Evolutionary conservation across 2,888 invertebrate species (phyloP).

Genomic region (Barypeithes pellucidus): DNA sequence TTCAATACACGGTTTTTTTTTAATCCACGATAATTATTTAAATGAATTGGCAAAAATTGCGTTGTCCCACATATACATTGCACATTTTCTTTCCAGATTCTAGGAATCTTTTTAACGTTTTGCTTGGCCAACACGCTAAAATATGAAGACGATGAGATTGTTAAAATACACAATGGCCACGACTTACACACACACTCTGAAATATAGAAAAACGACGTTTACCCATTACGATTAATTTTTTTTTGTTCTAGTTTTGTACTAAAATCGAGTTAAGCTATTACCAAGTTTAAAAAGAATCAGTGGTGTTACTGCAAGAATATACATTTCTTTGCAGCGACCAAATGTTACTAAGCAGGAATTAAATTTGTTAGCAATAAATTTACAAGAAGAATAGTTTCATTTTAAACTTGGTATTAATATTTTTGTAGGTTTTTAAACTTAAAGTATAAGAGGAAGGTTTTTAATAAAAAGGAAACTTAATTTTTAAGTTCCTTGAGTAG

Average conservation of each 20-base stretch:
- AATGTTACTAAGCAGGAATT: too few species aligned
- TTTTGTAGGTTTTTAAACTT: slow-evolving; percentile 10
- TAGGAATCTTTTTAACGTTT: slow-evolving; percentile 89
- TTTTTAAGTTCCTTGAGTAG: slow-evolving; percentile 37
- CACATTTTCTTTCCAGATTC: slow-evolving; percentile 76
- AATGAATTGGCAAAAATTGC: neutral
- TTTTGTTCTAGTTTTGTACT: neutral
- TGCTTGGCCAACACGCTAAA: slow-evolving; percentile 88
- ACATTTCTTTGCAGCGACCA: too few species aligned
- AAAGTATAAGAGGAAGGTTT: slow-evolving; percentile 1
- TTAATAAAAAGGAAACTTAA: slow-evolving; percentile 29
- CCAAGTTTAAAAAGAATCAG: slow-evolving; percentile 27
- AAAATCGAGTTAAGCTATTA: slow-evolving; percentile 17
- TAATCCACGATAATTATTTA: neutral
- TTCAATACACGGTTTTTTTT: too few species aligned
- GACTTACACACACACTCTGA: slow-evolving; percentile 53
- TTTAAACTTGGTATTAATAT: slow-evolving; percentile 13
- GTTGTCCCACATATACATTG: slow-evolving; percentile 17
- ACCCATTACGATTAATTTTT: slow-evolving; percentile 34
- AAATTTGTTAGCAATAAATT: neutral
- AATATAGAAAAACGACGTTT: slow-evolving; percentile 46
- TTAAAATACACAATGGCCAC: slow-evolving; percentile 53
- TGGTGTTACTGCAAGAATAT: neutral
- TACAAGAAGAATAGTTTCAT: neutral
- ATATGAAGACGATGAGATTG: slow-evolving; percentile 65